Conservation (phyloP, 2,888 invertebrate species). For the Bugulina stolonifera region DNA sequence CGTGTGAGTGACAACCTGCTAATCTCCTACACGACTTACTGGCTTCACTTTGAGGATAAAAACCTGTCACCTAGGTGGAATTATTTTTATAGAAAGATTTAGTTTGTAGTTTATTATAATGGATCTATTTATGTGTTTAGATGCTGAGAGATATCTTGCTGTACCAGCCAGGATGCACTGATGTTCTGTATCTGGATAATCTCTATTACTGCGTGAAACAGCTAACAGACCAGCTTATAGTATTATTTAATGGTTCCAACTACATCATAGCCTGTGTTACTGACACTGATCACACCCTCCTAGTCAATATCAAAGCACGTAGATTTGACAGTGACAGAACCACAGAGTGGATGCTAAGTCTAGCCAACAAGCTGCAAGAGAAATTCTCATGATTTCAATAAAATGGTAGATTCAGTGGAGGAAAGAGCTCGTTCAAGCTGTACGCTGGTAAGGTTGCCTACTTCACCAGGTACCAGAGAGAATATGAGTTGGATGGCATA, state of each 20-base stretch:
- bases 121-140: no score
- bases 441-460: not conserved
- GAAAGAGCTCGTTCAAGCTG: not conserved
- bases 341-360: not conserved
- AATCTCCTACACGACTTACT: no score
- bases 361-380: not conserved
- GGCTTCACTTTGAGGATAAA: no score
- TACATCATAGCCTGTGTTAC: constrained; percentile 22
- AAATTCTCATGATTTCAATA: not conserved
- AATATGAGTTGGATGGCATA: no score
- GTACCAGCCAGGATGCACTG: constrained; percentile 12
- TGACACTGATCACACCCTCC: constrained; percentile 1
- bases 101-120: no score
- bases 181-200: constrained; percentile 22
- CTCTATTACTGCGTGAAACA: constrained; percentile 22
- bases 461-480: not conserved
- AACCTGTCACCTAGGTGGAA: no score
- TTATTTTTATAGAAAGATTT: no score
- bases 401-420: no score
- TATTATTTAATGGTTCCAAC: constrained; percentile 8
- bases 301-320: not conserved
- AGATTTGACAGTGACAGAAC: constrained; percentile 17
- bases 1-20: no score
- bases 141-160: constrained; percentile 22
- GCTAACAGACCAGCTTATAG: constrained; percentile 16